phyloP scores from a whole-genome alignment of 2,113 vertebrate species.

The Carollia perspicillata region DNA sequence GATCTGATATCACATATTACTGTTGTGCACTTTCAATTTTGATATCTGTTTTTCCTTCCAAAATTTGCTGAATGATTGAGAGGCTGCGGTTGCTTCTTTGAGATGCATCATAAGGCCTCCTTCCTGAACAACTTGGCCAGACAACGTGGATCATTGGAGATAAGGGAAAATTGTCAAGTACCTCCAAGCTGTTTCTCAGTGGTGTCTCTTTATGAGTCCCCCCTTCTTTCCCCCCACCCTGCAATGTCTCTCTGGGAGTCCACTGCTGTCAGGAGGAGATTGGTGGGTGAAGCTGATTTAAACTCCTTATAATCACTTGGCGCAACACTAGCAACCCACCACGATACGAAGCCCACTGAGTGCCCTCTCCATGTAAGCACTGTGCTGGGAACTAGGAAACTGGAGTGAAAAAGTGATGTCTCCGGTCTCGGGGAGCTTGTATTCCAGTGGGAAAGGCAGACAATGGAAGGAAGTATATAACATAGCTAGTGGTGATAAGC shows the following conservation, averaged over 20 bases:
- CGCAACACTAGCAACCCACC: background rate
- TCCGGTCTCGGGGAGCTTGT: background rate
- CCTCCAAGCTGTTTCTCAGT: background rate
- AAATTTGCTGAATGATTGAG: conserved; percentile 24
- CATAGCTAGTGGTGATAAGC: background rate
- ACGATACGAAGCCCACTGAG: background rate
- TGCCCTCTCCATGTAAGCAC: background rate
- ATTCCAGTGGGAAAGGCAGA: background rate
- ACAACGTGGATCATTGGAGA: background rate
- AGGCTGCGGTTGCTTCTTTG: background rate
- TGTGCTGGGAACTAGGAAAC: background rate
- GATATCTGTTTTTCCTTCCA: conserved; percentile 8
- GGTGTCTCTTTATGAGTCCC: background rate
- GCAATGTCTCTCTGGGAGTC: background rate
- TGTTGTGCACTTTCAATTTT: background rate
- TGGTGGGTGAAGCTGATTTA: background rate
- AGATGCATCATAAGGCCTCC: background rate
- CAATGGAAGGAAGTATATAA: background rate
- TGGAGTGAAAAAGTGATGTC: background rate
- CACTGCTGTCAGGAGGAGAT: background rate
- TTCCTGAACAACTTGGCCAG: background rate
- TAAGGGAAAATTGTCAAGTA: background rate
- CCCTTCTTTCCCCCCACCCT: too few species aligned
- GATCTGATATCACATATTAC: background rate
- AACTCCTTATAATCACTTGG: background rate